Conservation (phyloP, 2,888 invertebrate species). For the Spatulosminthurus flaviceps region DNA sequence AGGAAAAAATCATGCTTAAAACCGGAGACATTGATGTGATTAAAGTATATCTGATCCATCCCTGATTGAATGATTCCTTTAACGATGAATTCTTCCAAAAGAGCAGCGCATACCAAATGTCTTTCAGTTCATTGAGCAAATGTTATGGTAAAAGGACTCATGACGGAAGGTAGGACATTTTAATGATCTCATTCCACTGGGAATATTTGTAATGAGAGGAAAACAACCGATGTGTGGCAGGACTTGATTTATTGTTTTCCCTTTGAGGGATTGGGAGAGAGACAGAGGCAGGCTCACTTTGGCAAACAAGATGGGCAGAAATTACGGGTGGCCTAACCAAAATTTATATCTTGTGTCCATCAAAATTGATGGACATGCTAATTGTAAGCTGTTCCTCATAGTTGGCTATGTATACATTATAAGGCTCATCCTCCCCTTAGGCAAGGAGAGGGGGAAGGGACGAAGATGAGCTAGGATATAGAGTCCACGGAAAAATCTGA, state of each 20-base stretch:
- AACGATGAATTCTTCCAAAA: too few species aligned
- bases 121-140: too few species aligned
- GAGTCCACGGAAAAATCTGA: neutral
- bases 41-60: too few species aligned
- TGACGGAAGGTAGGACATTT: neutral
- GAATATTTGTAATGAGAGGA: neutral
- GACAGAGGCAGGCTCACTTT: constrained; percentile 31
- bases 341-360: constrained; percentile 32
- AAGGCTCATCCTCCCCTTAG: too few species aligned
- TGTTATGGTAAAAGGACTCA: too few species aligned
- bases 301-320: constrained; percentile 36
- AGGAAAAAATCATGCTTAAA: too few species aligned
- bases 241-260: constrained; percentile 37
- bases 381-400: neutral
- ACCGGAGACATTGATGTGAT: too few species aligned
- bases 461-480: neutral
- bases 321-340: constrained; percentile 30
- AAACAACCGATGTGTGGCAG: neutral
- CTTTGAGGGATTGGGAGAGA: too few species aligned
- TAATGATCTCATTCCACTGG: neutral
- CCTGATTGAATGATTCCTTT: too few species aligned
- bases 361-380: constrained; percentile 33
- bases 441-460: neutral
- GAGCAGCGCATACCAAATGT: too few species aligned
- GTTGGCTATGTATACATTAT: neutral